These are phyloP conservation scores for Barypeithes pellucidus DNA, from an alignment of 2,888 invertebrate genomes.

Conservation along the genomic window DNA sequence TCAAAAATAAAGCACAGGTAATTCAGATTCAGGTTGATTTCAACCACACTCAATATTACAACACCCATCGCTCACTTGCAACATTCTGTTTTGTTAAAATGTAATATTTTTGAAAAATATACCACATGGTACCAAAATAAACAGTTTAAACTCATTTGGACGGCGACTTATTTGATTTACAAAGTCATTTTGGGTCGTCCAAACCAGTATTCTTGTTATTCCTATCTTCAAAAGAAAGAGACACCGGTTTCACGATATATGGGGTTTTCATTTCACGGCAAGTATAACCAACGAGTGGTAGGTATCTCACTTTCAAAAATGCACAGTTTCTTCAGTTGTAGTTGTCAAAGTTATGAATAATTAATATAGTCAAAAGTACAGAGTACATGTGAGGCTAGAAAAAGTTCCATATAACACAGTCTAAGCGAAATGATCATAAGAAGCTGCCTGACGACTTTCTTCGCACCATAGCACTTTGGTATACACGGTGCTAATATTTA, in stretches of 20 bases:
- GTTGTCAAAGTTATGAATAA: conserved; percentile 7
- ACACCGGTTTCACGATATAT: conserved; percentile 42
- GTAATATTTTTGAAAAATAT: neutral
- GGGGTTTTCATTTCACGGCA: conserved; percentile 31
- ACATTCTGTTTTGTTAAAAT: no score
- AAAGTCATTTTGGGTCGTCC: conserved; percentile 36
- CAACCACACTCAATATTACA: no score
- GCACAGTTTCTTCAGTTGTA: neutral
- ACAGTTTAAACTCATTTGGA: neutral
- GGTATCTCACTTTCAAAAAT: conserved; percentile 32
- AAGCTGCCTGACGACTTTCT: no score
- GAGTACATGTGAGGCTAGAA: no score
- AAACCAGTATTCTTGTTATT: conserved; percentile 36
- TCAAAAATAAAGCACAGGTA: no score
- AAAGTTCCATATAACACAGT: no score
- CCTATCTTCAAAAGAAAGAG: conserved; percentile 35
- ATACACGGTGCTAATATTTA: no score
- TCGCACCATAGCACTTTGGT: no score
- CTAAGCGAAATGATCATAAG: no score
- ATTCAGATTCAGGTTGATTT: no score
- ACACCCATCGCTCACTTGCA: no score
- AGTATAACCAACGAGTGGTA: conserved; percentile 28
- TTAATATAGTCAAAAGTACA: no score
- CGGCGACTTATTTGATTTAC: conserved; percentile 34
- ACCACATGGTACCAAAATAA: conserved; percentile 2